Evolutionary conservation across 2,888 invertebrate species (phyloP).

Genomic region (Anaspis maculata): DNA sequence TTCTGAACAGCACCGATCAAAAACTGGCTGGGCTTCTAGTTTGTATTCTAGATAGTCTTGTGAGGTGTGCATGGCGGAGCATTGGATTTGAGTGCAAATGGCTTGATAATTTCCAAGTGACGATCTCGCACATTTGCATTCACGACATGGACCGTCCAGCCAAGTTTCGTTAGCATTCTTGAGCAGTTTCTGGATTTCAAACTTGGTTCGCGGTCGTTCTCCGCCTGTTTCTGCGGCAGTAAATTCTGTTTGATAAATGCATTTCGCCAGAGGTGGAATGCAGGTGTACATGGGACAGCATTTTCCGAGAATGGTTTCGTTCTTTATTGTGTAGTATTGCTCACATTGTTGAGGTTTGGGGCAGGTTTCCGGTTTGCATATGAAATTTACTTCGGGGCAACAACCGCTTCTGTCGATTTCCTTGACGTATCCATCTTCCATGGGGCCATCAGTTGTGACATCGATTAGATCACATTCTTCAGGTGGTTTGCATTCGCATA

Average conservation of each 20-base stretch:
- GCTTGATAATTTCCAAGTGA: constrained; percentile 31
- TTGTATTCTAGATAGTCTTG: constrained; percentile 49
- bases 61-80: constrained; percentile 41
- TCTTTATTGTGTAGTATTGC: constrained; percentile 47
- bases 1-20: constrained; percentile 58
- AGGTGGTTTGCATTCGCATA: constrained; percentile 69
- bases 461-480: constrained; percentile 57
- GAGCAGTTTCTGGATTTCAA: constrained; percentile 45
- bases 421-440: constrained; percentile 45
- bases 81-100: constrained; percentile 48
- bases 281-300: constrained; percentile 65
- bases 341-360: constrained; percentile 53
- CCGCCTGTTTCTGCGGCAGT: constrained; percentile 49
- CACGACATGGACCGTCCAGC: constrained; percentile 63
- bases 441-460: constrained; percentile 34
- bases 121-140: constrained; percentile 49
- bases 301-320: constrained; percentile 24
- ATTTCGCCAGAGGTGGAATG: constrained; percentile 56
- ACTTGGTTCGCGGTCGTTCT: constrained; percentile 38
- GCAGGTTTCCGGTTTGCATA: constrained; percentile 58
- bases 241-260: constrained; percentile 52
- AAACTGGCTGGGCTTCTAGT: constrained; percentile 45
- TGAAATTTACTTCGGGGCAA: constrained; percentile 54
- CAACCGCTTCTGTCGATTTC: constrained; percentile 57
- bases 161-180: constrained; percentile 55